Percentiles rank a stretch among this genome's conserved stretches.
These are phyloP conservation scores for Tanytarsus gracilentus DNA, from an alignment of 2,888 invertebrate genomes.

Conservation along the genomic window DNA sequence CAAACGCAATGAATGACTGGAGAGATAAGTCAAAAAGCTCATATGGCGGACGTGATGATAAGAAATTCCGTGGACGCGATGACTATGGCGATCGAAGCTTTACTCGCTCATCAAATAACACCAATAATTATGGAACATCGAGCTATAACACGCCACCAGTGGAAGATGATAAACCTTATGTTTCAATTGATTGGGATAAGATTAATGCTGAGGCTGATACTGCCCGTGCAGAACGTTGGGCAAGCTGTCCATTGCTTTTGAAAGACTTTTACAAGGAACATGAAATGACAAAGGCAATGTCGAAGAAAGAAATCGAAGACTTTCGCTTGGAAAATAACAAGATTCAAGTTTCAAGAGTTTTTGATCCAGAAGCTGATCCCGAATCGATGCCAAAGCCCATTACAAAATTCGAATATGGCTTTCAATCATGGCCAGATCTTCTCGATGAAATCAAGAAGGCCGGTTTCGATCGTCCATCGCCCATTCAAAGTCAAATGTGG, in stretches of 20 bases:
- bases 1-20: too few species aligned
- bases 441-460: constrained; percentile 63
- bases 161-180: constrained; percentile 37
- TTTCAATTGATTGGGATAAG: constrained; percentile 52
- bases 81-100: too few species aligned
- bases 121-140: not conserved
- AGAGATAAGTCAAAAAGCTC: too few species aligned
- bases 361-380: constrained; percentile 44
- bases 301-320: constrained; percentile 50
- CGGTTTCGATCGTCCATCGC: constrained; percentile 73
- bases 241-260: constrained; percentile 54
- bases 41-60: too few species aligned
- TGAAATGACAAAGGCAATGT: constrained; percentile 57
- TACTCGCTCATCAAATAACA: not conserved
- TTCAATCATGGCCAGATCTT: constrained; percentile 72
- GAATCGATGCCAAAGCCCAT: constrained; percentile 41
- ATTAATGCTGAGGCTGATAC: constrained; percentile 47
- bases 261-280: constrained; percentile 81
- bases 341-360: constrained; percentile 53
- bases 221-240: constrained; percentile 52
- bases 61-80: too few species aligned
- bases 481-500: constrained; percentile 92
- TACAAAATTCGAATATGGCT: constrained; percentile 72
- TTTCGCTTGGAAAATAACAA: constrained; percentile 61
- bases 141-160: not conserved